Evolutionary conservation across 2,797 vertebrate species (phyloP).

Genomic region (Sebastes taczanowskii): DNA sequence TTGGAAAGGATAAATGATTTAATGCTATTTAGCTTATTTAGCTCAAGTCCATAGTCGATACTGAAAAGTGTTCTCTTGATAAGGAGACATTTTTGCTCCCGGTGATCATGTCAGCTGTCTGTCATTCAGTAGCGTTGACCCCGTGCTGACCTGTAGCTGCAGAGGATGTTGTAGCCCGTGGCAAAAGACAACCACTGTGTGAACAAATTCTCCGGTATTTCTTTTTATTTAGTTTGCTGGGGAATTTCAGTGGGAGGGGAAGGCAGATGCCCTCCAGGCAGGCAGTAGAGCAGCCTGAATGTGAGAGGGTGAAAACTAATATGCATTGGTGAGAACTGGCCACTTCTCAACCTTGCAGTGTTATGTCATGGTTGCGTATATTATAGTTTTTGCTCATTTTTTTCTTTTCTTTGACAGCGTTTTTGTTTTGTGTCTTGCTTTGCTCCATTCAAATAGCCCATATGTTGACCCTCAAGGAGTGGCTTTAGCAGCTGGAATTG

Average conservation of each 20-base stretch:
- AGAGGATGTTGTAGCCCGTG: slow-evolving; percentile 49
- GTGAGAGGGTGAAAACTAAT: slow-evolving; percentile 20
- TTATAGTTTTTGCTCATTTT: slow-evolving; percentile 14
- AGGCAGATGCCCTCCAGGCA: slow-evolving; percentile 49
- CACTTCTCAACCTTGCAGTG: slow-evolving; percentile 10
- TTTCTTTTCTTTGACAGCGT: neutral
- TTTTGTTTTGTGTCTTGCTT: slow-evolving; percentile 16
- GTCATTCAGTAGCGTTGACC: slow-evolving; percentile 57
- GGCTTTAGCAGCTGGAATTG: slow-evolving; percentile 61
- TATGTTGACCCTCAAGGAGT: slow-evolving; percentile 43
- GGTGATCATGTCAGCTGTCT: slow-evolving; percentile 50
- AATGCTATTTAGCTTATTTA: slow-evolving; percentile 12
- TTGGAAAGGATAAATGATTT: slow-evolving; percentile 2
- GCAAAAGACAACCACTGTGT: slow-evolving; percentile 49
- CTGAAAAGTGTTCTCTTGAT: neutral
- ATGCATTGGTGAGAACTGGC: slow-evolving; percentile 5
- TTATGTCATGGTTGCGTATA: neutral
- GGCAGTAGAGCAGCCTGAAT: slow-evolving; percentile 18
- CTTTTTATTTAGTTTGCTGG: slow-evolving; percentile 59
- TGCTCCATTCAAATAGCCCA: slow-evolving; percentile 20
- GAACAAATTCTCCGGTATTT: slow-evolving; percentile 63
- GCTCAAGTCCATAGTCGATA: slow-evolving; percentile 1
- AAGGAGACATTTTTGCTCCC: slow-evolving; percentile 26
- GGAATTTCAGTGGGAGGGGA: slow-evolving; percentile 58
- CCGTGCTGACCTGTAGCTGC: slow-evolving; percentile 57